phyloP scores from a whole-genome alignment of 2,888 invertebrate species.

The Frankliniella intonsa region DNA sequence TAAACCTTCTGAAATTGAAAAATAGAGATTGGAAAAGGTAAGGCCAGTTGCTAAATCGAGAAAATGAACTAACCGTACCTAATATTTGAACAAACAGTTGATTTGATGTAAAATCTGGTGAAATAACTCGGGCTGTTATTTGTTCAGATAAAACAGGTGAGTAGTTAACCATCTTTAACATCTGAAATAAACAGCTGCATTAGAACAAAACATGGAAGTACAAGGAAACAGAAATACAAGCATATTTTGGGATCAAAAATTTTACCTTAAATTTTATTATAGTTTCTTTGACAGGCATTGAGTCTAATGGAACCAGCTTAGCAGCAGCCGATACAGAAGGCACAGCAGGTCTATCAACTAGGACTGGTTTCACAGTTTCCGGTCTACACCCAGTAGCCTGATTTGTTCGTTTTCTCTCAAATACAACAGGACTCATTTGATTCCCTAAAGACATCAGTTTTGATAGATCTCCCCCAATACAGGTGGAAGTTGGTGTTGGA shows the following conservation, averaged over 20 bases:
- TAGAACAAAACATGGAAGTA: not conserved
- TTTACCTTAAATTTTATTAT: slow-evolving; percentile 33
- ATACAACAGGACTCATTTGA: not conserved
- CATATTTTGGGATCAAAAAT: not conserved
- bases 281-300: slow-evolving; percentile 12
- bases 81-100: slow-evolving; percentile 39
- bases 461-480: not conserved
- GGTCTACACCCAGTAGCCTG: no score
- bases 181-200: slow-evolving; percentile 39
- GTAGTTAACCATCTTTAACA: slow-evolving; percentile 45
- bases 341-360: not conserved
- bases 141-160: slow-evolving; percentile 46
- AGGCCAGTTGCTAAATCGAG: not conserved
- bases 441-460: not conserved
- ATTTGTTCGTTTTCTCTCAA: not conserved
- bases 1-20: slow-evolving; percentile 42
- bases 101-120: slow-evolving; percentile 37
- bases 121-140: slow-evolving; percentile 42
- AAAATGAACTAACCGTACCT: slow-evolving; percentile 36
- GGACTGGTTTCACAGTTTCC: no score
- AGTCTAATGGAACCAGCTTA: not conserved
- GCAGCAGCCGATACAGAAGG: not conserved
- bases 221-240: slow-evolving; percentile 32
- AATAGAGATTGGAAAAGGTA: not conserved
- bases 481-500: no score